Evolutionary conservation across 2,888 invertebrate species (phyloP), one percentile per base, ranked within the genome.

Genomic region (Rhabditoides inermis): DNA sequence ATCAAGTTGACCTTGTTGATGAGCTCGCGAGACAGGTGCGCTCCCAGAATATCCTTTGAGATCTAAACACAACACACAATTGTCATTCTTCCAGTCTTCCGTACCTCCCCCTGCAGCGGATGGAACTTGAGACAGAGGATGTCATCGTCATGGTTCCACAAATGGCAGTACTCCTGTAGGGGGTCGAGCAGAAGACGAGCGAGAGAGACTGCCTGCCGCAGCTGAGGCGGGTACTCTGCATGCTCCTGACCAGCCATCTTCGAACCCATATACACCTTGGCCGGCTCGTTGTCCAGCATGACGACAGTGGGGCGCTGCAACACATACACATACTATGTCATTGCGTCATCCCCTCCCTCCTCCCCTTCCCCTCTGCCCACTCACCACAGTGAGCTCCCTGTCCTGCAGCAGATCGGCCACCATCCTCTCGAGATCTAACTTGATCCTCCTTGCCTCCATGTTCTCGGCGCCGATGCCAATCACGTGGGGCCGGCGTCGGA

Each of bases 141-240:
- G 81, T 98, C 98, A 63, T 95, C 92, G 73, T 98, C 95, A 0
- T 86, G 84, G 3, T 90, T 91, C 77, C 92, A 95, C 0, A 98
- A 81, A 76, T 95, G 94, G 0, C 91, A 88, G 77, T 89, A 92
- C 78, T 98, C 98, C 58, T 92, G 84, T 0, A 98, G 81, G 0
- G 98, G 95, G 79, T 98, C 98, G 3, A 95, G 91, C 72, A 94
- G 81, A 55, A 88, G 83, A 23, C 98, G 83, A 0, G 89, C 94
- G 55, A 95, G 80, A 0, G 92, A 94, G 50, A 94, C 85, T 0
- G 95, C 91, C 79, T 95, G 89, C 0, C 91, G 83, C 2, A 95
- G 80, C 15, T 91, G 80, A 44, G 85, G 84, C 0, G 95, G 95
- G 52, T 68, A 70, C 27, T 70, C 67, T 2, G 69, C 65, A 30